Conservation (phyloP, 2,888 invertebrate species). For the Nemoura dubitans region DNA sequence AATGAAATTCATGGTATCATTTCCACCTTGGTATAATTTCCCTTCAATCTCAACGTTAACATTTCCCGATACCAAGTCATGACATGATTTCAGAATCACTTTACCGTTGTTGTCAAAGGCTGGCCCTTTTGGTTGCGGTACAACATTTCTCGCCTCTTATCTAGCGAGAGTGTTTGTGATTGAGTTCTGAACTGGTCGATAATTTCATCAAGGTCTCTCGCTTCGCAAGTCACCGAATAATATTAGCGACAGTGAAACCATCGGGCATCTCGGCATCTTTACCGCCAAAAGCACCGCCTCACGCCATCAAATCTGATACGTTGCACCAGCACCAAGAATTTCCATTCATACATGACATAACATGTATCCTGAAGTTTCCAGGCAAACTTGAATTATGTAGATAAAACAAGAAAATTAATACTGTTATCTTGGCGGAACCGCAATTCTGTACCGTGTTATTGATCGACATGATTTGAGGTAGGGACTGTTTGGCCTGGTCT, state of each 20-base stretch:
- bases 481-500: slow-evolving; percentile 34
- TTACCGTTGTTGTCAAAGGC: not conserved
- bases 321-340: too few species aligned
- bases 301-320: too few species aligned
- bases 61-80: too few species aligned
- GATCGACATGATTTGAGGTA: slow-evolving; percentile 30
- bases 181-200: not conserved
- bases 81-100: too few species aligned
- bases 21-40: too few species aligned
- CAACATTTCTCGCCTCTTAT: not conserved
- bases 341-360: too few species aligned
- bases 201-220: not conserved
- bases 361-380: too few species aligned
- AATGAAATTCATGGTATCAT: too few species aligned
- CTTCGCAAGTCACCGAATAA: not conserved
- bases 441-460: slow-evolving; percentile 1
- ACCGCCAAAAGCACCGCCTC: not conserved
- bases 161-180: not conserved
- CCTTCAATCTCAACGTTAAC: too few species aligned
- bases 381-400: not conserved
- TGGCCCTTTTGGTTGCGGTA: not conserved
- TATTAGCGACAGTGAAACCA: not conserved
- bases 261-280: not conserved
- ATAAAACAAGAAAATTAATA: not conserved
- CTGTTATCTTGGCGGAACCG: not conserved